Base-by-base conservation (phyloP, 1,140 invertebrate species). In the Caerostris extrusa region DNA sequence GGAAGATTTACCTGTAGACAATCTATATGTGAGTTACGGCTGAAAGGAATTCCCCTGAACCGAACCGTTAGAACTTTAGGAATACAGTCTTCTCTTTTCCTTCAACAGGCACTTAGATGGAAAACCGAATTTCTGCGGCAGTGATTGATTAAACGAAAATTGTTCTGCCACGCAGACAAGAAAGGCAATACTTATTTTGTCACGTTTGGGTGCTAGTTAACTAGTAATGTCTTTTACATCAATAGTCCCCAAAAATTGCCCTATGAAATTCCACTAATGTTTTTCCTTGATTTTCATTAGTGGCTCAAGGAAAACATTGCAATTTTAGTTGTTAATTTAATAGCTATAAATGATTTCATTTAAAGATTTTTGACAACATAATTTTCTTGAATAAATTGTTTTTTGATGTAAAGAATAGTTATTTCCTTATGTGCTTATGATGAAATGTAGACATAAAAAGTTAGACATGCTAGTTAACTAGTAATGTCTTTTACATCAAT, bases 91-190 rank as follows among this genome's bases (percentile, higher is more conserved):
- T 12, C 61, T 64, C 17, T 61, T 64, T 64, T 17, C 61, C 61
- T 17, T 64, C 61, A 64, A 64, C 61, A 64, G 61, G 61, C 61
- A 17, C 61, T 64, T 64, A 64, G 61, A 64, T 17, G 61, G 61
- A 64, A 64, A 64, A 64, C 61, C 61, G 61, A 64, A 64, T 64
- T 64, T 64, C 61, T 64, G 61, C 61, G 61, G 61, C 61, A 64
- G 61, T 64, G 61, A 64, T 64, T 64, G 61, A 64, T 64, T 64
- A 64, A 64, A 64, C 61, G 61, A 64, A 64, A 64, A 64, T 64
- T 64, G 61, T 64, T 64, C 61, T 64, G 61, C 61, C 61, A 64
- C 61, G 10, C 61, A 64, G 61, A 64, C 12, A 64, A 64, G 61
- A 64, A 64, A 64, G 61, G 61, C 61, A 64, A 64, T 64, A 64